Evolutionary conservation across 2,888 invertebrate genomes (phyloP), one percentile per base, ranked within the genome.

Genomic region (Trachelus troglodyta): DNA sequence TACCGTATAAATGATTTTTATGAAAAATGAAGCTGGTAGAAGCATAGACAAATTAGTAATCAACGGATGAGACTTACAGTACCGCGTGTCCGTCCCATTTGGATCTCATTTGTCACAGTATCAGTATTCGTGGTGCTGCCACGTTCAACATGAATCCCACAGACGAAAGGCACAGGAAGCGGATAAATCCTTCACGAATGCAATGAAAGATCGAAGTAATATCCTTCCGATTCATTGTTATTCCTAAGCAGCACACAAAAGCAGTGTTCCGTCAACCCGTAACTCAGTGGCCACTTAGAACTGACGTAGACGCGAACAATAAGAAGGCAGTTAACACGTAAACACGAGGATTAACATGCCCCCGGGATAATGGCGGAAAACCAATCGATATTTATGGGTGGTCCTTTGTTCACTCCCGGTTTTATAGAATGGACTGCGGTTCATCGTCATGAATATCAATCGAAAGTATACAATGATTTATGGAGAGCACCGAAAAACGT

Each of bases 221-320:
- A 74, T 74, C 37, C 74, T 74, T 34, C 74, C 74, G 74, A 34
- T 34, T 74, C 34, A 74, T 74, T 74, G 74, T 74, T 35, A 74
- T 74, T 33, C 74, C 74, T 34, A 23, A 23, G 35, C 35, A 35
- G n/a, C 37, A 30, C 31, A 30, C 12, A 4, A 31, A 34, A 31
- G 71, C 71, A 31, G 71, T 34, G 71, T 71, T 34, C 31, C 31
- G 78, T 78, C 76, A 56, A 56, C 73, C 69, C 78, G 76, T 78
- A 78, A 78, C 73, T 78, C 76, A 76, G 77, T 71, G 71, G 75
- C 77, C 77, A 75, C 77, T 77, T 77, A 77, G 77, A 77, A 77
- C 69, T 75, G 75, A 77, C 77, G 37, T 75, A 56, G 69, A 69
- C 37, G 34, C 69, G 33, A 37, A 37, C 33, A 74, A 77, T 75